These are phyloP conservation scores for Zelleria hepariella DNA, from an alignment of 2,888 invertebrate species.

Conservation along the genomic window DNA sequence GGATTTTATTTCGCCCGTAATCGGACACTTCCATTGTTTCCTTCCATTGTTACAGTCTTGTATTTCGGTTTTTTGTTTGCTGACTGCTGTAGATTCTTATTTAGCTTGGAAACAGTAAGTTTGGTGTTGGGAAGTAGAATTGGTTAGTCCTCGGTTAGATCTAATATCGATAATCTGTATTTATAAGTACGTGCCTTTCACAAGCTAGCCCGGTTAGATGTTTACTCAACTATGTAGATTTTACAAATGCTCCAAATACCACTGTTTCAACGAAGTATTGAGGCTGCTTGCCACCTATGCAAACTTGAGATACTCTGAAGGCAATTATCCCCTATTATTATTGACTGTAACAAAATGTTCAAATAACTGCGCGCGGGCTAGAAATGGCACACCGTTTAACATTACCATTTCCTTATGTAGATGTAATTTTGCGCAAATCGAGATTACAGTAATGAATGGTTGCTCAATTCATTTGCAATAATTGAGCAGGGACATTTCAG, in stretches of 20 bases:
- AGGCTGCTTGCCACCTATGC: background rate
- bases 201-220: background rate
- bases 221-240: background rate
- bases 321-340: too few relatives aligned
- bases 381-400: background rate
- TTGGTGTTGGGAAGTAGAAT: background rate
- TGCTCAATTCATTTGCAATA: background rate
- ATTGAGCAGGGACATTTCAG: background rate
- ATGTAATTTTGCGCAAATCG: background rate
- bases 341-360: background rate
- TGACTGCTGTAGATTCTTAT: background rate
- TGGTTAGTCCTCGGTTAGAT: background rate
- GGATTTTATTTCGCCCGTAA: conserved; percentile 1
- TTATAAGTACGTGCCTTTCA: background rate
- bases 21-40: background rate
- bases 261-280: background rate
- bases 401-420: background rate
- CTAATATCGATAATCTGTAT: background rate
- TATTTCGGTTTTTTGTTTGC: background rate
- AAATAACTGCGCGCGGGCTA: background rate
- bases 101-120: background rate
- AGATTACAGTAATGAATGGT: background rate
- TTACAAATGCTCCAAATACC: background rate
- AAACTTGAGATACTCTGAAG: too few relatives aligned
- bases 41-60: background rate